phyloP scores from a whole-genome alignment of 2,888 invertebrate species.

The Gonocerus acuteangulatus region DNA sequence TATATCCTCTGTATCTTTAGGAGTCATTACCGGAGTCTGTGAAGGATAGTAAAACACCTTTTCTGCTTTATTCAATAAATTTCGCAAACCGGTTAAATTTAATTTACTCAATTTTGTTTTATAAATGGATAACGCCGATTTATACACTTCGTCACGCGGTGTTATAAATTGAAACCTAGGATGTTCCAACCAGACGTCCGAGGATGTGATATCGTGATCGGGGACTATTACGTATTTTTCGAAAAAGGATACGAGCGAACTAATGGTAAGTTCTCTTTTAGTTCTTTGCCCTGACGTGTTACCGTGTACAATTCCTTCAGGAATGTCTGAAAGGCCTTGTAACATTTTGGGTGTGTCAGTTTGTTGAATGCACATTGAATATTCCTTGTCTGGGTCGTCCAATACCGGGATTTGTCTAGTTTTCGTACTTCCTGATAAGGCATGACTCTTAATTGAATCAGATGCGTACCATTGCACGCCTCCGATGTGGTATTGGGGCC shows the following conservation, averaged over 20 bases:
- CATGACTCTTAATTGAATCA: no score
- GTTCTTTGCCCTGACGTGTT: not conserved
- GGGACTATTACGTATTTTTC: not conserved
- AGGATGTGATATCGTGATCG: not conserved
- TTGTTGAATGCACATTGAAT: no score
- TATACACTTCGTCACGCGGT: no score
- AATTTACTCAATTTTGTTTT: not conserved
- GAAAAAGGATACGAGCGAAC: not conserved
- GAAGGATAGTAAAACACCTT: not conserved
- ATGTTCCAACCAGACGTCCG: no score
- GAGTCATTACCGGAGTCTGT: not conserved
- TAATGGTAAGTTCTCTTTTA: not conserved
- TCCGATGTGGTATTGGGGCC: no score
- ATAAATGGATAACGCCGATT: not conserved
- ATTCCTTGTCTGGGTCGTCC: no score
- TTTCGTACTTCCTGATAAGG: no score
- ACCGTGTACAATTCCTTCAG: not conserved
- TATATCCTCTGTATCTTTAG: not conserved
- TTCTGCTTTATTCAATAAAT: not conserved
- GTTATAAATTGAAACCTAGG: no score
- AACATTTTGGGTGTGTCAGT: no score
- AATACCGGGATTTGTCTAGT: no score
- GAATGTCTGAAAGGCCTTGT: no score
- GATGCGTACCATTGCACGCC: no score
- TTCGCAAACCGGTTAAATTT: not conserved